Evolutionary conservation across 2,113 vertebrate species (phyloP), one percentile per base, ranked within the genome.

Genomic region (Zosterops hypoxanthus): DNA sequence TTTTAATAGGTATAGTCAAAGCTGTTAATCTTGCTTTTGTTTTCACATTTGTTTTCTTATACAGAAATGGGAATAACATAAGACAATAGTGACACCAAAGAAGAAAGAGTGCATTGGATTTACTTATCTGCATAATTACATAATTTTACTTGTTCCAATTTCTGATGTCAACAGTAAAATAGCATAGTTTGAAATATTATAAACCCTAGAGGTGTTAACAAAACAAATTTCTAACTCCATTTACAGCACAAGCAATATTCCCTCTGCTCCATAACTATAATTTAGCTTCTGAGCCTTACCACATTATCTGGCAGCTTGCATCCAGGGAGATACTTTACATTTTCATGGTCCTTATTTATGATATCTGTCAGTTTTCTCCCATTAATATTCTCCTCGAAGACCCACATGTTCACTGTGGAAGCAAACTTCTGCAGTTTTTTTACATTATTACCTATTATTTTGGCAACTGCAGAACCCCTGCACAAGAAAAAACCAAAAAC

Each of bases 261-360:
- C 29, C 28, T 41, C 25, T 69, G 9, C 56, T 56, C 46, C 24
- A 4, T 20, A 81, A 78, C 31, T 49, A 82, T 41, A 86, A 66
- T 28, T 65, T 47, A 76, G n/a, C 53, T 90, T 80, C 57, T 60
- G 76, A 92, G 79, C 44, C 98, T 98, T 96, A 99, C 99, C 99
- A 99, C 99, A 36, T 99, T 99, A 71, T 99, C 98, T 41, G 99
- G 99, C 63, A 99, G 98, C 95, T 99, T 99, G 98, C 98, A 98
- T 90, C 99, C 99, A 14, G 99, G 99, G 65, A 99, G 98, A 73
- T 99, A 99, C 90, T 99, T 99, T 36, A 99, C 95, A 75, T 99
- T 99, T 93, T 99, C 99, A 20, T 99, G 99, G 46, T 99, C 98
- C 4, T 94, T 98, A 96, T 99, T 99, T 95, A 99, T 99, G 92